These are phyloP conservation scores for Apis florea DNA, from an alignment of 1,140 invertebrate genomes.

Conservation along the genomic window DNA sequence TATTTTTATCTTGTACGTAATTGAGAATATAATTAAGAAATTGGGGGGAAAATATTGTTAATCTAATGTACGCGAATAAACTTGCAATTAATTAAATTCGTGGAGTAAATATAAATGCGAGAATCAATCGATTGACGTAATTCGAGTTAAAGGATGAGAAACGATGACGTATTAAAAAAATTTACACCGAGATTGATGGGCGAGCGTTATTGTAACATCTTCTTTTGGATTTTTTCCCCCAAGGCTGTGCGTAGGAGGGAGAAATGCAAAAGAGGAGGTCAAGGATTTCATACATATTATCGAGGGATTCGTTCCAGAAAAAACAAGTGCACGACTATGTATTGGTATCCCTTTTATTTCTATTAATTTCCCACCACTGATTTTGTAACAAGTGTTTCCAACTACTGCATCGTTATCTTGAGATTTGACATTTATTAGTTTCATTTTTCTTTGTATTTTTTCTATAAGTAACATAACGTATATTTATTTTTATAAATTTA, in stretches of 20 bases:
- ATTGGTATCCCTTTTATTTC: not conserved
- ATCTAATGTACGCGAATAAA: not conserved
- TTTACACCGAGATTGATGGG: not conserved
- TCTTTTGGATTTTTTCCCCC: not conserved
- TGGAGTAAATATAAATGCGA: not conserved
- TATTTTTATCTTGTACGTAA: too few species aligned
- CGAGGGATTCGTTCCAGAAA: conserved; percentile 15
- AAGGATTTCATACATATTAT: conserved; percentile 26
- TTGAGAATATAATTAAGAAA: too few species aligned
- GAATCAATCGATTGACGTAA: too few species aligned
- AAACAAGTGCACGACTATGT: conserved; percentile 5
- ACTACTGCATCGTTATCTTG: not conserved
- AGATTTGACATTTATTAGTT: not conserved
- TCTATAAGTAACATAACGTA: too few species aligned
- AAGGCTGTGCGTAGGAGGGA: conserved; percentile 17
- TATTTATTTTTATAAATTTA: not conserved
- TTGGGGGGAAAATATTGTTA: too few species aligned
- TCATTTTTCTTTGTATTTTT: not conserved
- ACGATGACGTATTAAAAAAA: too few species aligned
- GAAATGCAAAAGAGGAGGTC: conserved; percentile 6
- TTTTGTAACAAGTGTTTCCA: not conserved
- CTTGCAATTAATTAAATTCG: not conserved
- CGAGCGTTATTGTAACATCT: not conserved
- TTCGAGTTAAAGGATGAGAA: not conserved
- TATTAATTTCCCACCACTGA: not conserved